Conservation (phyloP, 2,888 invertebrate species). For the Neoaliturus tenellus region DNA sequence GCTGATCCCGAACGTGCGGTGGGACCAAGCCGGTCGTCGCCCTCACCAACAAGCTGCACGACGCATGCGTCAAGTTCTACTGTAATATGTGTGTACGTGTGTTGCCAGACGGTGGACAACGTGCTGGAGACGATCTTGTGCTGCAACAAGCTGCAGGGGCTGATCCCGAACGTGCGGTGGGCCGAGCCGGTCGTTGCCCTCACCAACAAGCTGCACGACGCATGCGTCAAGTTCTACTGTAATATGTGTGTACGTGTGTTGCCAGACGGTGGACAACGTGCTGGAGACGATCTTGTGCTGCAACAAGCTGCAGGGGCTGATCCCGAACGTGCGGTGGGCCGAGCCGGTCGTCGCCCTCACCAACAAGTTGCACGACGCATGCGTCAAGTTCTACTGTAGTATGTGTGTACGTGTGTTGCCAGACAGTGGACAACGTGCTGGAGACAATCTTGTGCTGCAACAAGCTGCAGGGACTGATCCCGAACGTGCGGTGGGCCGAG, state of each 20-base stretch:
- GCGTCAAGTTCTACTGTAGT: constrained; percentile 87
- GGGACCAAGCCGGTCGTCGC: constrained; percentile 89
- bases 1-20: constrained; percentile 86
- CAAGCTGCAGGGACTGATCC: constrained; percentile 84
- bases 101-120: constrained; percentile 84
- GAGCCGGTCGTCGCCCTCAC: constrained; percentile 87
- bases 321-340: constrained; percentile 90
- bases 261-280: constrained; percentile 85
- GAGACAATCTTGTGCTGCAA: constrained; percentile 91
- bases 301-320: constrained; percentile 85
- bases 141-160: constrained; percentile 87
- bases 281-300: constrained; percentile 90
- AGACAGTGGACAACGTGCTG: constrained; percentile 87
- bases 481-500: constrained; percentile 90
- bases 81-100: no score
- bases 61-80: constrained; percentile 87
- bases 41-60: constrained; percentile 86
- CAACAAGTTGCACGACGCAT: constrained; percentile 86
- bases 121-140: constrained; percentile 89
- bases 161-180: constrained; percentile 89
- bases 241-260: no score
- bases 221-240: constrained; percentile 87
- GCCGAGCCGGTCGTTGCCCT: constrained; percentile 86
- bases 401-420: no score
- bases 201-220: constrained; percentile 87